phyloP scores from a whole-genome alignment of 2,797 vertebrate genomes.

The Coregonus ussuriensis region DNA sequence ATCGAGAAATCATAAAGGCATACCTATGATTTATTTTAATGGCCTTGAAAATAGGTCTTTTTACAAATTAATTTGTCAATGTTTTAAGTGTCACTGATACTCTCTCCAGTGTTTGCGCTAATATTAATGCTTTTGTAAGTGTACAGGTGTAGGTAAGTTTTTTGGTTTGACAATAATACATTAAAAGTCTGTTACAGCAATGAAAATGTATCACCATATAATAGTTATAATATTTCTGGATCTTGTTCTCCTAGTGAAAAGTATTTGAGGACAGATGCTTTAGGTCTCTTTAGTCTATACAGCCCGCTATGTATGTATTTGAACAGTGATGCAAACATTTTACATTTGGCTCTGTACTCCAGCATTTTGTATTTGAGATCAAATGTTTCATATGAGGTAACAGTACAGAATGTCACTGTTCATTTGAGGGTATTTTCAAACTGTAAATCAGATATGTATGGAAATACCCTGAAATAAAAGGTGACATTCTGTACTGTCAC shows the following conservation, averaged over 20 bases:
- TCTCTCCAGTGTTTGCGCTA: constrained; percentile 26
- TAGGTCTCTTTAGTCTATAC: neutral
- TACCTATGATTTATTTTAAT: constrained; percentile 66
- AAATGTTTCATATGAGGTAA: too few species aligned
- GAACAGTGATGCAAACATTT: neutral
- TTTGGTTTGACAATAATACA: constrained; percentile 1
- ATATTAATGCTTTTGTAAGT: constrained; percentile 26
- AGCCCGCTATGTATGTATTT: too few species aligned
- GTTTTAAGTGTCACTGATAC: constrained; percentile 22
- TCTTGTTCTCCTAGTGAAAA: neutral
- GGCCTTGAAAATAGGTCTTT: constrained; percentile 50
- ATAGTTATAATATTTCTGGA: neutral
- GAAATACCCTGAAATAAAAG: too few species aligned
- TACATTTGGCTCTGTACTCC: neutral
- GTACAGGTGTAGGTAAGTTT: constrained; percentile 43
- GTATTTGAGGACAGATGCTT: neutral
- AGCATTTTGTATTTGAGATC: too few species aligned
- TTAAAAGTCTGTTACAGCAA: neutral
- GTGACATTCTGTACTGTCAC: too few species aligned
- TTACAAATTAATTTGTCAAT: constrained; percentile 24
- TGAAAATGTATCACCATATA: too few species aligned
- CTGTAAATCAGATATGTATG: too few species aligned
- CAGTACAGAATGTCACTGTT: too few species aligned
- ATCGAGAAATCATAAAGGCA: constrained; percentile 67
- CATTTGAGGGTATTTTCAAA: too few species aligned